Percentiles rank a stretch among this genome's conserved stretches.
phyloP scores from a whole-genome alignment of 2,797 vertebrate genomes.

The Rhinophrynus dorsalis region DNA sequence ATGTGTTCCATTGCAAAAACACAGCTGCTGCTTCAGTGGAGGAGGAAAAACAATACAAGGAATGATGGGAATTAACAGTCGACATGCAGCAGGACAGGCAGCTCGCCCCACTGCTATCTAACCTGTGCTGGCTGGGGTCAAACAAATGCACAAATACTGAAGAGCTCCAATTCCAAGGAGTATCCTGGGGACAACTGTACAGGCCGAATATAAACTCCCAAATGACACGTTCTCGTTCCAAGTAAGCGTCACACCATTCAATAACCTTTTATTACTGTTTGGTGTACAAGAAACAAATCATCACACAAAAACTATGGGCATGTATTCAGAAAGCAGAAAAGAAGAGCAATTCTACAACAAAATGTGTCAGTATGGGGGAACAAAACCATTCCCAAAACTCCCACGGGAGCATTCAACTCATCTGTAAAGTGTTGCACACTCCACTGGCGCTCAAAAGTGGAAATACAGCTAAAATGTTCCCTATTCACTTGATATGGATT shows the following conservation, averaged over 20 bases:
- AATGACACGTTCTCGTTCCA: background rate
- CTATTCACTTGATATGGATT: too few relatives aligned
- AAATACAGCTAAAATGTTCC: too few relatives aligned
- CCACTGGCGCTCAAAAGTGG: too few relatives aligned
- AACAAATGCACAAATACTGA: background rate
- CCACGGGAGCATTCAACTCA: too few relatives aligned
- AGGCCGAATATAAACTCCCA: background rate
- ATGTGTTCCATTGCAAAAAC: background rate
- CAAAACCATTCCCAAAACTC: too few relatives aligned
- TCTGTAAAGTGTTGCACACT: too few relatives aligned
- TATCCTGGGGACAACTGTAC: background rate
- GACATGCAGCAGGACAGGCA: too few relatives aligned
- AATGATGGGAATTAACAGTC: background rate
- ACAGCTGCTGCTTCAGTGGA: background rate
- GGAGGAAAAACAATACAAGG: background rate
- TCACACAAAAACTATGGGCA: too few relatives aligned
- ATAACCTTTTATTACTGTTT: background rate
- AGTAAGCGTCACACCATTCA: background rate
- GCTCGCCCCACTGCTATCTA: background rate
- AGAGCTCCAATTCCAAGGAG: too few relatives aligned
- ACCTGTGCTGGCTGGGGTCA: background rate
- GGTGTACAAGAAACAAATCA: background rate
- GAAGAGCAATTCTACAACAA: too few relatives aligned
- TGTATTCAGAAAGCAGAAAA: too few relatives aligned
- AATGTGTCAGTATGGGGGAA: too few relatives aligned